Evolutionary conservation across 2,113 vertebrate species (phyloP).

Genomic region (Mixornis gularis): DNA sequence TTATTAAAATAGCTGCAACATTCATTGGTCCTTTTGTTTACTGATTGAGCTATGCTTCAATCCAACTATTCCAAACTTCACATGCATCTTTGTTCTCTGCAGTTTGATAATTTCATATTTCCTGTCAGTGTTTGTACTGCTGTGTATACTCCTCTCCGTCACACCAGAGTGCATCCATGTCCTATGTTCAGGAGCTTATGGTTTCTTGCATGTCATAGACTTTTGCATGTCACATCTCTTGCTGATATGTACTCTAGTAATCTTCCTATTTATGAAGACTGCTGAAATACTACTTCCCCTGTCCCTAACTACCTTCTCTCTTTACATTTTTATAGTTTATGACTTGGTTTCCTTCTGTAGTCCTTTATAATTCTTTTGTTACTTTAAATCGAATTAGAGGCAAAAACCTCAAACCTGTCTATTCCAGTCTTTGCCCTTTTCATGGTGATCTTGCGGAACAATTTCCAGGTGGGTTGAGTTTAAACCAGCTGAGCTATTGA

Average conservation of each 20-base stretch:
- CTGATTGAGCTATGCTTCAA: background rate
- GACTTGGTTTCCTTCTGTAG: background rate
- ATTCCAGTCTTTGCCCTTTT: background rate
- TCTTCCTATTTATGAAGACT: background rate
- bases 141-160: background rate
- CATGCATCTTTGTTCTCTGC: background rate
- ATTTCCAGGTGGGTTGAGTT: background rate
- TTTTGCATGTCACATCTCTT: background rate
- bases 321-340: background rate
- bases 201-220: background rate
- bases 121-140: background rate
- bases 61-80: background rate
- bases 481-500: background rate
- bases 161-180: background rate
- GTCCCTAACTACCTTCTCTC: background rate
- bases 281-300: background rate
- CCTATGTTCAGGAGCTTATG: background rate
- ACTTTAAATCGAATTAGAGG: background rate
- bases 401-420: fast-evolving
- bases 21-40: background rate
- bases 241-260: background rate
- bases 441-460: background rate
- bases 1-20: slow-evolving; percentile 1
- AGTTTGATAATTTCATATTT: background rate
- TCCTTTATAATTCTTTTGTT: background rate